Evolutionary conservation across 2,113 vertebrate genomes (phyloP), one percentile per base, ranked within the genome.

Genomic region (Carassius carassius): DNA sequence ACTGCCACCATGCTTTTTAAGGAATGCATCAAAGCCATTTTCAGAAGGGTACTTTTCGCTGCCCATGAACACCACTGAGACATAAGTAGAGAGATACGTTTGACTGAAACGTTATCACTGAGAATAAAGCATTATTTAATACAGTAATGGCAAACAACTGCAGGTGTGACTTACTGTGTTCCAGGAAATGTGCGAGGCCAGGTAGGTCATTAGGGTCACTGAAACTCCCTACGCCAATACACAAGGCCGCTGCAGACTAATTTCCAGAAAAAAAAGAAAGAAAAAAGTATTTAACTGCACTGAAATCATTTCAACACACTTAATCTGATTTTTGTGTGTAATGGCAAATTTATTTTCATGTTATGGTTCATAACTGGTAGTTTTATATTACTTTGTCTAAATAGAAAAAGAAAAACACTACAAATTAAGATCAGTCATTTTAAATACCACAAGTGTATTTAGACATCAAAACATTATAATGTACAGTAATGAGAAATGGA

Each of bases 1-100:
- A 74, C 96, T 97, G 0, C 98, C 98, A 0, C 98, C 97, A 0
- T 98, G 97, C 19, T 98, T 98, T 95, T 98, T 99, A 83, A 99
- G 93, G 91, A 99, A 99, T 0, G 95, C 97, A 35, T 99, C 98
- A 17, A 99, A 98, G 23, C 96, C 98, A 19, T 84, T 87, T 84
- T 85, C 86, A 58, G 83, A 76, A 2, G 86, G 83, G 25, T 78
- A 87, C 41, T 87, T 85, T 51, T 85, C 56, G 56, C 83, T 85
- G 63, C 86, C 83, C 84, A 85, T 87, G 51, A 85, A 87, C 74
- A 87, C 86, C 86, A 87, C 86, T 85, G 12, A 10, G 41, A 47
- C 41, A 44, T 10, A 82, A 74, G 58, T 23, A 73, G 51, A 73
- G 51, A 49, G 37, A 63, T 35, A 56, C 7, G 5, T 47, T 35